Percentiles rank a stretch among this genome's conserved stretches.
Conservation (phyloP, 1,140 invertebrate species). For the Chrysomallon squamiferum region DNA sequence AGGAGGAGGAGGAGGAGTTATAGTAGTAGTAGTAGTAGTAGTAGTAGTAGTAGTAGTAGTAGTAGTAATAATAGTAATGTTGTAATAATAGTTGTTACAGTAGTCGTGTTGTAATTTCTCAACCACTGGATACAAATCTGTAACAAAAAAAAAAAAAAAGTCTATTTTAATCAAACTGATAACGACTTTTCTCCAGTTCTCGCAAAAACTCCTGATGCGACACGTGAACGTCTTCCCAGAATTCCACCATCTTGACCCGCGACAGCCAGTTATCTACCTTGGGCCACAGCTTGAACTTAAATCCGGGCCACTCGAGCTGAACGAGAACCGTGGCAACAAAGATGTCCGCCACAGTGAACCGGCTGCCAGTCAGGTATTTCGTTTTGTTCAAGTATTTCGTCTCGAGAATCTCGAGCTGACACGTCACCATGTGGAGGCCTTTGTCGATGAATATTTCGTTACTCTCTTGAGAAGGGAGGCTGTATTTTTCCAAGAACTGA, state of each 20-base stretch:
- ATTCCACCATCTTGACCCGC: conserved; percentile 29
- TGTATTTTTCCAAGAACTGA: conserved; percentile 41
- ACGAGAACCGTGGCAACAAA: conserved; percentile 36
- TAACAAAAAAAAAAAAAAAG: too few species aligned
- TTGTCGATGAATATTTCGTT: conserved; percentile 36
- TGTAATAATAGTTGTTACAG: too few species aligned
- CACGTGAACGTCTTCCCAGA: conserved; percentile 39
- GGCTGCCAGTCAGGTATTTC: conserved; percentile 30
- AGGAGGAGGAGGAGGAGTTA: too few species aligned
- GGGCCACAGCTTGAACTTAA: conserved; percentile 38
- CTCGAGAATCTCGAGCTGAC: conserved; percentile 32
- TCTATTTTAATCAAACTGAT: conserved; percentile 15
- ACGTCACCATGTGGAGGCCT: conserved; percentile 29
- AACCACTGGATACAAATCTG: too few species aligned
- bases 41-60: too few species aligned
- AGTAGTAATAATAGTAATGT: too few species aligned
- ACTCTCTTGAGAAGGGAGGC: conserved; percentile 24
- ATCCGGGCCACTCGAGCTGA: conserved; percentile 35
- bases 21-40: too few species aligned
- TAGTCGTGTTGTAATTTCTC: too few species aligned
- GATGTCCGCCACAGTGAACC: conserved; percentile 34
- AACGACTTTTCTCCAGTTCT: conserved; percentile 26
- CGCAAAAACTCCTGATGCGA: conserved; percentile 30
- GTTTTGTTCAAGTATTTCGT: conserved; percentile 31
- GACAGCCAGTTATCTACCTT: conserved; percentile 33